A percentile compares a stretch with the other conserved stretches of the same genome.
phyloP scores from a whole-genome alignment of 2,113 vertebrate genomes.

The Hydropotes inermis region DNA sequence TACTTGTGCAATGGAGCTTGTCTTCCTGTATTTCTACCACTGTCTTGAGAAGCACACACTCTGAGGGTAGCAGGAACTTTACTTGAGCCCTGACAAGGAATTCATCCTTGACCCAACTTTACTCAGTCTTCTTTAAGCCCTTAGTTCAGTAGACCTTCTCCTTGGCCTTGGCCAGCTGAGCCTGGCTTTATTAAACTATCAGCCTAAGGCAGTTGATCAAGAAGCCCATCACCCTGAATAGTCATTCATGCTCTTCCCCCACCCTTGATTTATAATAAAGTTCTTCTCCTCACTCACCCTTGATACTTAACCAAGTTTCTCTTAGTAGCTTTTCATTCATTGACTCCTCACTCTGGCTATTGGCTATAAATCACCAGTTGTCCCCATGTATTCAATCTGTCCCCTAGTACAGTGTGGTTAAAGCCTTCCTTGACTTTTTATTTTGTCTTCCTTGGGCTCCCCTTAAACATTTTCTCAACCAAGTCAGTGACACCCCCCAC shows the following conservation, averaged over 20 bases:
- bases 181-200: background rate
- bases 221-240: background rate
- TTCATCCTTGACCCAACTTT: background rate
- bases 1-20: background rate
- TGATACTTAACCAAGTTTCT: background rate
- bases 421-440: background rate
- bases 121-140: background rate
- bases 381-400: background rate
- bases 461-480: no score
- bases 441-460: no score
- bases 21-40: background rate
- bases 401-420: background rate
- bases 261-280: background rate
- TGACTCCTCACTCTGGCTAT: background rate
- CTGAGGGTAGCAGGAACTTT: background rate
- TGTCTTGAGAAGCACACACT: background rate
- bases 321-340: background rate
- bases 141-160: background rate
- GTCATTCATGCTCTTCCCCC: background rate
- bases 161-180: background rate
- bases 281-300: background rate
- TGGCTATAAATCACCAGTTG: background rate
- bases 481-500: no score
- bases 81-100: background rate
- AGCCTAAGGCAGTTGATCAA: background rate